phyloP scores from a whole-genome alignment of 1,140 invertebrate species.

The Leptinotarsa lineolata region DNA sequence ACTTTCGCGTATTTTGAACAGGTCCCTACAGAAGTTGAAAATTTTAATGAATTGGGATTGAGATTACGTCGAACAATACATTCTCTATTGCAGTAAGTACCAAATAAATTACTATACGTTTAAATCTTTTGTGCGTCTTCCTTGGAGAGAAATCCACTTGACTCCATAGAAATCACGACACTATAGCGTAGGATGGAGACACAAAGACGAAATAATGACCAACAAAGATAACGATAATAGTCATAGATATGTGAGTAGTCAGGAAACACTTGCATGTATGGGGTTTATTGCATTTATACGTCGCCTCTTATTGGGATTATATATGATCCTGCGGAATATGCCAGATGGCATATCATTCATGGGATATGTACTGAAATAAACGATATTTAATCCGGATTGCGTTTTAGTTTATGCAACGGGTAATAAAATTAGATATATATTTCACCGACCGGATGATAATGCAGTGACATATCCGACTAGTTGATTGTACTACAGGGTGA shows the following conservation, averaged over 20 bases:
- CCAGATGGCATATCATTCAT: background rate
- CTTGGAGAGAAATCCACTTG: background rate
- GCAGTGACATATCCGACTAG: background rate
- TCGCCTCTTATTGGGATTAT: background rate
- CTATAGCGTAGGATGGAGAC: background rate
- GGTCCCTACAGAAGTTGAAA: too few relatives aligned
- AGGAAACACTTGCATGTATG: conserved; percentile 7
- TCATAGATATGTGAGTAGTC: background rate
- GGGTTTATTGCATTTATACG: background rate
- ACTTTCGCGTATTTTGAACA: too few relatives aligned
- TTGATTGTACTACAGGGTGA: too few relatives aligned
- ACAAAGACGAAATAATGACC: conserved; percentile 5
- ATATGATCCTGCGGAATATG: background rate
- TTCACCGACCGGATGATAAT: background rate
- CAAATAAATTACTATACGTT: background rate
- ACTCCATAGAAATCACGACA: too few relatives aligned
- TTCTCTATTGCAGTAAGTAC: too few relatives aligned
- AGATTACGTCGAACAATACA: too few relatives aligned
- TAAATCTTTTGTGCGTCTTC: background rate
- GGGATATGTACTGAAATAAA: background rate
- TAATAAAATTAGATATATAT: background rate
- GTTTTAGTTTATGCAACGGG: conserved; percentile 5
- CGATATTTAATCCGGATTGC: conserved; percentile 3
- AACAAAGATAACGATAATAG: conserved; percentile 6
- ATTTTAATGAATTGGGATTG: too few relatives aligned